phyloP scores from a whole-genome alignment of 2,888 invertebrate species.

The Hermaeophaga mercurialis region DNA sequence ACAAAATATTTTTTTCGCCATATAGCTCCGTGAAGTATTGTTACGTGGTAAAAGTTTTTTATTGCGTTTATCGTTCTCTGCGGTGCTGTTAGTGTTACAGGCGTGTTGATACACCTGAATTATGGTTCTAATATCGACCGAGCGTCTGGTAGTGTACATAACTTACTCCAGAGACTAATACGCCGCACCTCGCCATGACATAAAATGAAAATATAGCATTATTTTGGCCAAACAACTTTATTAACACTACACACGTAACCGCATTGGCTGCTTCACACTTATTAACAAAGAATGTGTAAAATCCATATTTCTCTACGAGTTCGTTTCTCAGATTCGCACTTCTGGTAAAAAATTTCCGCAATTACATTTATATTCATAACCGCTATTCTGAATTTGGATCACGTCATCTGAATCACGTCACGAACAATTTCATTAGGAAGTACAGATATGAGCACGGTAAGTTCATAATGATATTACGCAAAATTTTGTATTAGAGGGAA shows the following conservation, averaged over 20 bases:
- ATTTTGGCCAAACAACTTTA: conserved; percentile 36
- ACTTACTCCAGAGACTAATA: conserved; percentile 44
- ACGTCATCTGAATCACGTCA: no score
- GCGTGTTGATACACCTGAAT: conserved; percentile 51
- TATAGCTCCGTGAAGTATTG: conserved; percentile 26
- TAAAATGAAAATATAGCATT: conserved; percentile 40
- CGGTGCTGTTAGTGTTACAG: conserved; percentile 49
- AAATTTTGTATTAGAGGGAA: no score
- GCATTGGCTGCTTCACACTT: conserved; percentile 11
- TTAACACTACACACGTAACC: conserved; percentile 27
- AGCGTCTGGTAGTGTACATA: conserved; percentile 37
- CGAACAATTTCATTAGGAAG: no score
- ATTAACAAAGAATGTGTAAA: conserved; percentile 21
- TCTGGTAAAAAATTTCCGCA: no score
- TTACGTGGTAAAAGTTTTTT: conserved; percentile 48
- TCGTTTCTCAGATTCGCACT: no score
- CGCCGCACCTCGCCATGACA: conserved; percentile 43
- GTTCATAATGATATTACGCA: no score
- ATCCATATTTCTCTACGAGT: neutral
- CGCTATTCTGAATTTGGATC: no score
- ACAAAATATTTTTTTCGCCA: conserved; percentile 15
- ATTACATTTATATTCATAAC: no score
- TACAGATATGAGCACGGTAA: no score
- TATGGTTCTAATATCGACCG: conserved; percentile 52
- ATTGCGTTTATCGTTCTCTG: conserved; percentile 53